Base-by-base conservation (phyloP, 2,888 invertebrate genomes). In the Caenorhabditis sp. region DNA sequence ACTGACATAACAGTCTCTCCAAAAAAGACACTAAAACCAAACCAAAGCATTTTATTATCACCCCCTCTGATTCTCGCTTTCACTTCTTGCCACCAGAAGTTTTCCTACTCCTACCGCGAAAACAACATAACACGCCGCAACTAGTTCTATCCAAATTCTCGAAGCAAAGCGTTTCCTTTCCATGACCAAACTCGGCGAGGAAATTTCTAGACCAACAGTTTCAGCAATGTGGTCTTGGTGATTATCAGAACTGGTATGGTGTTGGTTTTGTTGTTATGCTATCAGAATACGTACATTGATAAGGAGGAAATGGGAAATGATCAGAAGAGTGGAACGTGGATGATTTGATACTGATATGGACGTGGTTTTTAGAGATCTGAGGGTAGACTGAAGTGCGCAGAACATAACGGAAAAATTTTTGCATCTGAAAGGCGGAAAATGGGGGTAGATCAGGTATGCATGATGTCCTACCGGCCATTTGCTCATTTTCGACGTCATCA, bases 381-480 rank as follows among this genome's bases (percentile, higher is more conserved):
- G 18, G 51, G 13, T 4, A 18, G 18, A 47, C 13, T n/a, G n/a
- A n/a, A n/a, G n/a, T n/a, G n/a, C n/a, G n/a, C n/a, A n/a, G n/a
- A 32, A 32, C 4, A 32, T 6, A 32, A 32, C 5, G 4, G 32
- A 32, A 32, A 32, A 32, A 32, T 32, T 32, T 32, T 32, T 32
- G 32, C 1, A 50, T 22, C 6, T 50, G 3, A 50, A 40, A 40
- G 40, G 40, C 13, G 20, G 22, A 50, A 50, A 50, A 50, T 20
- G 11, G 50, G n/a, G 22, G 11, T 9, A 26, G 9, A 53, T 53
- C 22, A 26, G 22, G 53, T 53, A 53, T 53, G 53, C 53, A 53
- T 53, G 53, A 53, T 40, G 40, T 40, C 11, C 40, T 40, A 8
- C 11, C 9, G 6, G 15, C 13, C 47, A 20, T 50, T 50, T 50